Base-by-base conservation (phyloP, 1,140 invertebrate species). In the Solenopsis invicta region DNA sequence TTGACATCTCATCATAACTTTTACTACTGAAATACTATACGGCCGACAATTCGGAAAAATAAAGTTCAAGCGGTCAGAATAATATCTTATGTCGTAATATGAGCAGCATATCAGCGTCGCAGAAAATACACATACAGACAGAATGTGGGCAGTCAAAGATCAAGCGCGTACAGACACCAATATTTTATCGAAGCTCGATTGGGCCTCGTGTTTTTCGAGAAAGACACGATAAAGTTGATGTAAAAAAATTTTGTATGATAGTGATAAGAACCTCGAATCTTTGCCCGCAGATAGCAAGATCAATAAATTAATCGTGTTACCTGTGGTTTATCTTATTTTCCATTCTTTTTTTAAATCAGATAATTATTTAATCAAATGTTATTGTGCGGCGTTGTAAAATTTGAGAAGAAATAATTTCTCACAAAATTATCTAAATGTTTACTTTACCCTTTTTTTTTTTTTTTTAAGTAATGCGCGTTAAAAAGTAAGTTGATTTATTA, bases 21-120 rank as follows among this genome's bases (percentile, higher is more conserved):
- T 84, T 13, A 13, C 24, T 62, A 61, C 24, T 34, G 13, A 45
- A 21, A 56, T 74, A 74, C 4, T n/a, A 72, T 56, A 76, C 72
- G 77, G 52, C 62, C 59, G 50, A 85, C 45, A 62, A 76, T 69
- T 80, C 24, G n/a, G 34, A 76, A 78, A 48, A 90, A 69, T 41
- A 85, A 85, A 85, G 45, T 41, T 69, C 8, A 90, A 90, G 74
- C 87, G 74, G 6, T 21, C 45, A 85, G n/a, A 88, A 48, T 41
- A 72, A 61, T 75, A 75, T 85, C 24, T 45, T 64, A 87, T 59
- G 69, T 85, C 61, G 59, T 87, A 89, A 90, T 56, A 87, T 90
- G 88, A 93, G 93, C 90, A 93, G 93, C 91, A 87, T 93, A 89
- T 93, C 88, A 92, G 90, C 92, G 86, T 92, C 91, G 90, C 88